Conservation (phyloP, 2,797 vertebrate genomes). For the Eulemur coronatus region DNA sequence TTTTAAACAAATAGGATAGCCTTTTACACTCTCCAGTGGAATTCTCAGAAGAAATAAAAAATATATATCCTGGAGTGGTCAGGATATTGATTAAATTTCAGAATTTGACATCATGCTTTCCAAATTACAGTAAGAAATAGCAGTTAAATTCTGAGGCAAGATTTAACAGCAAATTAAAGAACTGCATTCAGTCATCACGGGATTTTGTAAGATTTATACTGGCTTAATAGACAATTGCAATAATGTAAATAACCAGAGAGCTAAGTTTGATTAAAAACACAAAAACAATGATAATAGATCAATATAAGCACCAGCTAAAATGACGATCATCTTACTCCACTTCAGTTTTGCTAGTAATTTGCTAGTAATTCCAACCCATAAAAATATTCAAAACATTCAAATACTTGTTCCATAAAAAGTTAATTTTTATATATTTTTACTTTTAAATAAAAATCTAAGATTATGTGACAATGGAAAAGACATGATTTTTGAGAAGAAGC, state of each 20-base stretch:
- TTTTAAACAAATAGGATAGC: not conserved
- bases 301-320: not conserved
- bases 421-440: not conserved
- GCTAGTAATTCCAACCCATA: not conserved
- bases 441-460: not conserved
- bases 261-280: not conserved
- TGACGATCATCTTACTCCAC: accelerated
- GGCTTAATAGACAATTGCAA: not conserved
- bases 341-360: not conserved
- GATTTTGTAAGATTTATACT: not conserved
- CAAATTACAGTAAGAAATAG: not conserved
- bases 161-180: not conserved
- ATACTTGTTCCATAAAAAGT: not conserved
- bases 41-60: not conserved
- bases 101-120: not conserved
- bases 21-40: not conserved
- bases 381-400: not conserved
- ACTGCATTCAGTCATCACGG: accelerated
- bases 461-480: not conserved
- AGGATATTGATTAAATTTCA: not conserved
- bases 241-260: not conserved
- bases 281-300: not conserved
- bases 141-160: not conserved
- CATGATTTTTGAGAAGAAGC: not conserved
- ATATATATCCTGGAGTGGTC: not conserved